Base-by-base conservation (phyloP, 2,888 invertebrate genomes). In the Hanleya hanleyi region DNA sequence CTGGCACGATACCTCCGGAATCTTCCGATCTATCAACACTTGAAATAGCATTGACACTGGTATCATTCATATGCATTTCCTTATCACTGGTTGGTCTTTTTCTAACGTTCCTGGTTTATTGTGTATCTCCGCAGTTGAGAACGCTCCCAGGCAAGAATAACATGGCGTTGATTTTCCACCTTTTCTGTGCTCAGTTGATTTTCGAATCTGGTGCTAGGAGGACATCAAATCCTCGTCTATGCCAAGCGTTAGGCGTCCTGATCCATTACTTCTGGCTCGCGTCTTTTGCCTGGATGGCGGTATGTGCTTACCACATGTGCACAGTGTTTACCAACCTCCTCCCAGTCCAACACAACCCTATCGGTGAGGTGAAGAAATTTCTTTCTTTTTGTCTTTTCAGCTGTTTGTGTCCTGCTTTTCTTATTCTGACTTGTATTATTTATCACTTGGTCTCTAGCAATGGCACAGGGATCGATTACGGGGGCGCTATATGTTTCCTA, bases 301-400 rank as follows among this genome's bases (percentile, higher is more conserved):
- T 78, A n/a, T 81, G 80, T 64, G 77, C 78, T 47, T 77, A 75
- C 47, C 81, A 81, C 62, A 81, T 83, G 81, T 76, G 69, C 70
- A 70, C 77, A 2, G 77, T 79, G 5, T 81, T 81, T 50, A 73
- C 74, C 2, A n/a, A n/a, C n/a, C n/a, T n/a, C n/a, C n/a, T n/a
- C n/a, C n/a, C n/a, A n/a, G n/a, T n/a, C 38, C 67, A 12, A 18
- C n/a, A n/a, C n/a, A n/a, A n/a, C n/a, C n/a, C n/a, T n/a, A n/a
- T n/a, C n/a, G n/a, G n/a, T n/a, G 47, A 15, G 47, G n/a, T 41
- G 12, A 41, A n/a, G 12, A 41, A n/a, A 41, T 15, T 41, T 15
- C n/a, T 41, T 41, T n/a, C n/a, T 15, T 15, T 41, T 12, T 12
- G 12, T n/a, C n/a, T n/a, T n/a, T n/a, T n/a, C n/a, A n/a, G n/a